phyloP scores from a whole-genome alignment of 92 coral and sea anemone species.

The Heliopora coerulea region DNA sequence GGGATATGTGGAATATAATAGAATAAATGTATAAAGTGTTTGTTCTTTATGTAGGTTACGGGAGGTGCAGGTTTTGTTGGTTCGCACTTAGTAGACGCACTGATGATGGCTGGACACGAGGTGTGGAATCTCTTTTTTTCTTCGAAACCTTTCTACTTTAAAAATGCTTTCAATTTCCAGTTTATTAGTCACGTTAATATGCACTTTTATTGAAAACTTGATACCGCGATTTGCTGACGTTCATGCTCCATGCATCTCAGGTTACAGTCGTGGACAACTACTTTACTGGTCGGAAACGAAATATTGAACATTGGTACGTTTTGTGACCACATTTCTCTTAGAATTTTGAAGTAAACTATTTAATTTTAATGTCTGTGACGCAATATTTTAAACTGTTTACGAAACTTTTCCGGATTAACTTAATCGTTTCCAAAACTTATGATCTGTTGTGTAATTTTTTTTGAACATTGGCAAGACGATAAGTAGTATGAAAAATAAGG shows the following conservation, averaged over 20 bases:
- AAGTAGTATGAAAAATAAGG: too few relatives aligned
- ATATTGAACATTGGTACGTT: slow-evolving; percentile 91
- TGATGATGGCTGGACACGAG: slow-evolving; percentile 96
- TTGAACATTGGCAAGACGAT: too few relatives aligned
- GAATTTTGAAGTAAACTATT: too few relatives aligned
- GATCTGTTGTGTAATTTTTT: too few relatives aligned
- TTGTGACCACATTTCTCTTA: too few relatives aligned
- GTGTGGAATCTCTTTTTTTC: slow-evolving; percentile 35
- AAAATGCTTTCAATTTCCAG: not conserved
- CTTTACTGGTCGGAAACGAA: slow-evolving; percentile 95
- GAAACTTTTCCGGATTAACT: too few relatives aligned
- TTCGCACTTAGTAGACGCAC: slow-evolving; percentile 87
- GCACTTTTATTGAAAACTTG: too few relatives aligned
- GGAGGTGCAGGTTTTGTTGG: slow-evolving; percentile 99
- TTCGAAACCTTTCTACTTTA: not conserved
- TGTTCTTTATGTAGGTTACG: slow-evolving; percentile 41
- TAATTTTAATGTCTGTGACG: too few relatives aligned
- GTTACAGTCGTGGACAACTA: slow-evolving; percentile 95
- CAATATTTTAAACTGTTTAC: too few relatives aligned
- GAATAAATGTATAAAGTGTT: too few relatives aligned
- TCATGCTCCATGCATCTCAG: slow-evolving; percentile 40
- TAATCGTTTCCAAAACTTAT: too few relatives aligned
- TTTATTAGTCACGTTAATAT: not conserved
- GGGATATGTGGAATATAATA: too few relatives aligned
- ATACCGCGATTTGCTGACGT: not conserved